Evolutionary conservation across 2,797 vertebrate species (phyloP), one percentile per base, ranked within the genome.

Genomic region (Neosilurus hyrtlii): DNA sequence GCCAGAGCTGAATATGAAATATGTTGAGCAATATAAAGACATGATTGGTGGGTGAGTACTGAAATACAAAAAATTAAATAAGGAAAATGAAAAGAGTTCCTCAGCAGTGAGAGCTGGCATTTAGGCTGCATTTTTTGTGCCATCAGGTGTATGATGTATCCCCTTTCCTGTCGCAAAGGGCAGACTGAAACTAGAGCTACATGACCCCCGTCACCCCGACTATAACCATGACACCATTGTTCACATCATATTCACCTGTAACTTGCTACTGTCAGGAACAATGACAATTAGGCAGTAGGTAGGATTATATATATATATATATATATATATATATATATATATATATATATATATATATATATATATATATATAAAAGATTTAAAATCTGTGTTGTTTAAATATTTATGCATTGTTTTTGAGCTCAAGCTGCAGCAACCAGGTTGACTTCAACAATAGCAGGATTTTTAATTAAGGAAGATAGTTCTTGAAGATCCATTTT

Each of bases 151-250:
- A 84, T 83, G 79, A 86, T 71, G 71, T 87, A 88, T 89, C 89
- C 83, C 79, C 80, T 89, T 88, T 86, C 88, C 85, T 82, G 80
- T 85, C 75, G 73, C 78, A 83, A 86, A 88, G 83, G 83, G 82
- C 83, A 82, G 65, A 79, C 77, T 82, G 89, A 87, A 89, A 88
- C 89, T 59, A 37, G 83, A 89, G 65, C 82, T 49, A 7, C 52
- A 37, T 87, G 83, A 87, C 86, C 86, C 76, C 80, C 82, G 81
- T 62, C 57, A 71, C 70, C 85, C 82, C 30, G 78, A 83, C 80
- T 86, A 83, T 76, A 82, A 86, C 86, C 84, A 86, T 83, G 87
- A 86, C 89, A 87, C 87, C 62, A 86, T 85, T 88, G 87, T 87
- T 87, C 87, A 79, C 72, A 12, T 80, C 85, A 89, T 85, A 89